phyloP scores from a whole-genome alignment of 1,140 invertebrate genomes.

The Drosophila albomicans region DNA sequence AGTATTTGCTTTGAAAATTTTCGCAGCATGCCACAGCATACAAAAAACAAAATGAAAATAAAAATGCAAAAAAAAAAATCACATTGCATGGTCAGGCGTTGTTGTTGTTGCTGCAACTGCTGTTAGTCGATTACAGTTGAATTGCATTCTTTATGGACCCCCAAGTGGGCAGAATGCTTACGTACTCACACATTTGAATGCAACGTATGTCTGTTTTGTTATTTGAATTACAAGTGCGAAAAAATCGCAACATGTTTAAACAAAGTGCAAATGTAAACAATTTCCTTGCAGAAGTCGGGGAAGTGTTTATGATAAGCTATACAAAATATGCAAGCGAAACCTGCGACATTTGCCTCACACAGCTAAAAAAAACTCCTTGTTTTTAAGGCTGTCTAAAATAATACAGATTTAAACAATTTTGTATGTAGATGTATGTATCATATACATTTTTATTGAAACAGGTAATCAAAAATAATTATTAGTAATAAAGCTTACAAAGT shows the following conservation, averaged over 20 bases:
- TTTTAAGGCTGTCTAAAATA: too few species aligned
- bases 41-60: slow-evolving; percentile 27
- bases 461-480: too few species aligned
- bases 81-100: slow-evolving; percentile 47
- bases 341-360: too few species aligned
- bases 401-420: too few species aligned
- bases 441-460: too few species aligned
- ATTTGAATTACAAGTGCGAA: slow-evolving; percentile 50
- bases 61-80: slow-evolving; percentile 28
- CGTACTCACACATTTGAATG: background rate
- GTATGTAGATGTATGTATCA: too few species aligned
- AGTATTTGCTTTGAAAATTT: slow-evolving; percentile 72
- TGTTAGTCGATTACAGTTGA: slow-evolving; percentile 56
- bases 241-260: slow-evolving; percentile 52
- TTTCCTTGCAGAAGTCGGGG: background rate
- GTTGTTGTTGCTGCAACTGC: slow-evolving; percentile 36
- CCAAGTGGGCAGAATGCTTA: slow-evolving; percentile 19
- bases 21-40: slow-evolving; percentile 50
- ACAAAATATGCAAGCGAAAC: background rate
- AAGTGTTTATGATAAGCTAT: slow-evolving; percentile 5
- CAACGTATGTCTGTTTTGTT: slow-evolving; percentile 22
- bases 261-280: slow-evolving; percentile 34
- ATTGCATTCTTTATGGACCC: slow-evolving; percentile 47
- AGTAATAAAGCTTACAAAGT: too few species aligned
- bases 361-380: too few species aligned